Conservation (phyloP, 1,140 invertebrate species). For the Drosophila equinoxialis region DNA sequence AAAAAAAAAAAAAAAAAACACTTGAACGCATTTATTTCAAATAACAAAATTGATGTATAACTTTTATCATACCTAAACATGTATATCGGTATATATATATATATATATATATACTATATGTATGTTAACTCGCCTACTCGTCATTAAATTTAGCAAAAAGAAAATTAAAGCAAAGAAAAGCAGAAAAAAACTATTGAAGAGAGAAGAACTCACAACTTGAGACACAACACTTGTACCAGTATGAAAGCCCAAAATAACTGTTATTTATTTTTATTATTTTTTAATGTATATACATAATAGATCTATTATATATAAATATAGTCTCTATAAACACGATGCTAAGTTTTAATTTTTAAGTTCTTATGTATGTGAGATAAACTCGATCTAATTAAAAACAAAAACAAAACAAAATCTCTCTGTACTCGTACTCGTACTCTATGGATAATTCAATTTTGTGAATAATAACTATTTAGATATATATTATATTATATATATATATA, state of each 20-base stretch:
- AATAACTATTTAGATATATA: conserved; percentile 74
- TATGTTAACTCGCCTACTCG: conserved; percentile 68
- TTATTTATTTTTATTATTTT: conserved; percentile 82
- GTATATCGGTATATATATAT: background rate
- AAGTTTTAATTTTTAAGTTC: conserved; percentile 59
- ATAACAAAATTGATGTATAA: conserved; percentile 31
- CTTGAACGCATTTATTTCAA: conserved; percentile 68
- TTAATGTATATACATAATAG: conserved; percentile 44
- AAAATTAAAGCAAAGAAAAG: background rate
- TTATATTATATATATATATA: conserved; percentile 22
- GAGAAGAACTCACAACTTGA: conserved; percentile 3
- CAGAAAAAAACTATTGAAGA: conserved; percentile 1
- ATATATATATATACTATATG: conserved; percentile 26
- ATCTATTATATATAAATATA: conserved; percentile 16
- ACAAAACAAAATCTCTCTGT: conserved; percentile 25
- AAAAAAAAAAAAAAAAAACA: conserved; percentile 6
- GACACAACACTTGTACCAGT: conserved; percentile 71
- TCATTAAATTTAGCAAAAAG: conserved; percentile 61
- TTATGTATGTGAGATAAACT: conserved; percentile 27
- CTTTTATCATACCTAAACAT: conserved; percentile 52
- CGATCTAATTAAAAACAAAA: conserved; percentile 24
- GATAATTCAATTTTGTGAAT: conserved; percentile 80
- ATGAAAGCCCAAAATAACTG: conserved; percentile 77
- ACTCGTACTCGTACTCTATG: conserved; percentile 57
- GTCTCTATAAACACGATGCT: conserved; percentile 20